Evolutionary conservation across 2,888 invertebrate species (phyloP), one percentile per base, ranked within the genome.

Genomic region (Pycnomerus fuliginosus): DNA sequence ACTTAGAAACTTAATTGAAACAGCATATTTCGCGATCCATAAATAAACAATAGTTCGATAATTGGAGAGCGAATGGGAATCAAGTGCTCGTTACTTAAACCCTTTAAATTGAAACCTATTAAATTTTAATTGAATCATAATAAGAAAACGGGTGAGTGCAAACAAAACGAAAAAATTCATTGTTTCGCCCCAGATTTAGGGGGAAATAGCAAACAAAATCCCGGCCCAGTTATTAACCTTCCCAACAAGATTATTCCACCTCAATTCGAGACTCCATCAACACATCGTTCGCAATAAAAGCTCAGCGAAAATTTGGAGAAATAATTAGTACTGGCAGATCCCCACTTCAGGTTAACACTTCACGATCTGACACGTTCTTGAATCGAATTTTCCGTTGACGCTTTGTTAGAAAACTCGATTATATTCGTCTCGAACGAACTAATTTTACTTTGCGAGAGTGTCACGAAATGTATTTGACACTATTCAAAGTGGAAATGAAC

Each of bases 321-420:
- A 8, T 24, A 33, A 40, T 33, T 33, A 16, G 16, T 27, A 20
- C 16, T 27, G 40, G 11, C 17, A 22, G 20, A 22, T 33, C 27
- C 15, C 28, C 16, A 24, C 30, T 12, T 30, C 38, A 23, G 15
- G 30, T 20, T 28, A 40, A 33, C 27, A 28, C 30, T 24, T 35
- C 33, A 35, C 36, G 35, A 36, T 36, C 30, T 35, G 35, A 29
- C 29, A 30, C 23, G 16, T 35, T 10, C 13, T 22, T 17, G 33
- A 44, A 44, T 44, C 39, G 23, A 44, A 44, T 44, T 44, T 44
- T 44, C 38, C 15, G 27, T 39, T 44, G 34, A 32, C 38, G 36
- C 34, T 39, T 38, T 44, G 33, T 44, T 44, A 22, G 28, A 29
- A 44, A 44, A 44, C 44, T 44, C 34, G 44, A 44, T 44, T 44